Percentiles rank a stretch among this genome's conserved stretches.
These are phyloP conservation scores for Pterocles burchelli DNA, from an alignment of 2,113 vertebrate species.

Conservation along the genomic window DNA sequence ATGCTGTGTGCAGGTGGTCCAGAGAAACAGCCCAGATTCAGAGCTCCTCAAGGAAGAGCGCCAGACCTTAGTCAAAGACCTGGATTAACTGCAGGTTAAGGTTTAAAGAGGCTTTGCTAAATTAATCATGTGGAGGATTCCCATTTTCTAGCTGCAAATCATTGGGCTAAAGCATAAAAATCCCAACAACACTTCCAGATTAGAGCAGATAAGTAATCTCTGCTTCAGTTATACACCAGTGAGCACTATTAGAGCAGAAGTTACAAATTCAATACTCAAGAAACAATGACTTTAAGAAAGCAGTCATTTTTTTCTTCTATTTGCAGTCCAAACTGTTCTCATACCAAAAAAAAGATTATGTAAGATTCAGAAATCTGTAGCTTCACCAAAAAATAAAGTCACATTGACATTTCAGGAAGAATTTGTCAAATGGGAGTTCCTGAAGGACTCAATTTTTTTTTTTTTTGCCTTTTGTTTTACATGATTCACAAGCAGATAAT, in stretches of 20 bases:
- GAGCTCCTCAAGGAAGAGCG: neutral
- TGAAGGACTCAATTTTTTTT: neutral
- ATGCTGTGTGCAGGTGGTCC: neutral
- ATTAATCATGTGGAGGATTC: constrained; percentile 10
- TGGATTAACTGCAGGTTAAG: constrained; percentile 50
- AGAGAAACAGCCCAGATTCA: neutral
- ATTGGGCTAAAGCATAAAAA: neutral
- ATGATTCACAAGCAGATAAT: neutral
- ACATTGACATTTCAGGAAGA: neutral
- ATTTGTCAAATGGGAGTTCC: neutral
- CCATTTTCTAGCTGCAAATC: constrained; percentile 13
- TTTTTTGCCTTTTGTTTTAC: neutral
- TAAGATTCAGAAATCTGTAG: neutral
- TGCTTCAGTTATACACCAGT: neutral
- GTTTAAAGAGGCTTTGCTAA: constrained; percentile 50
- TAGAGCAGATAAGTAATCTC: neutral
- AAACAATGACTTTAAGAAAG: neutral
- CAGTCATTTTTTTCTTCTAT: neutral
- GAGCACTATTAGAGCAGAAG: neutral
- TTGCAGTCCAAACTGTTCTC: neutral
- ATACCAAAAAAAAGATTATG: too few species aligned
- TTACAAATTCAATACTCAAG: neutral
- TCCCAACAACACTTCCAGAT: neutral
- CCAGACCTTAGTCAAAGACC: constrained; percentile 10
- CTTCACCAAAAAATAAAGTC: neutral